phyloP scores from a whole-genome alignment of 2,888 invertebrate genomes.

The Melinopterus prodromus region DNA sequence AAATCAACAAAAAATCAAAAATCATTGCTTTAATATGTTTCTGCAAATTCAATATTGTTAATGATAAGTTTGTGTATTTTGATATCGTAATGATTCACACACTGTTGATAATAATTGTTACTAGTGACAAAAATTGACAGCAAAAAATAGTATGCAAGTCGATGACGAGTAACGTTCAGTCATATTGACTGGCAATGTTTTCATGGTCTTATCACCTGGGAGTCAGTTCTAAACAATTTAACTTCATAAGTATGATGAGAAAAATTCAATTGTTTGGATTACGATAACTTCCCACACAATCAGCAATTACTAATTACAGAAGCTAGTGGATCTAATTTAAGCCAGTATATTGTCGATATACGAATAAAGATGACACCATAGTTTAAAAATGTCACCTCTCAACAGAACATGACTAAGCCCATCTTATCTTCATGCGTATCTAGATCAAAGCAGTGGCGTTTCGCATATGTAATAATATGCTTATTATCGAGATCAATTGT shows the following conservation, averaged over 20 bases:
- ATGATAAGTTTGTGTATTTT: too few species aligned
- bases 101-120: background rate
- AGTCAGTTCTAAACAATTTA: background rate
- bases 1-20: background rate
- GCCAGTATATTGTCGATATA: background rate
- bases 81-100: background rate
- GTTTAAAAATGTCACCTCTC: background rate
- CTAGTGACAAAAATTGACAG: background rate
- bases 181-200: background rate
- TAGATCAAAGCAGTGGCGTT: background rate
- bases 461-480: background rate
- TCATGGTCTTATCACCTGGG: background rate
- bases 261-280: background rate
- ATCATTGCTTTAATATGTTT: background rate
- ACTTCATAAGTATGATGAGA: background rate
- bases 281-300: background rate
- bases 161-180: background rate
- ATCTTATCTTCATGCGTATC: background rate
- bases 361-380: conserved; percentile 4
- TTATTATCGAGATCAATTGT: background rate
- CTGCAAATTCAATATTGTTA: too few species aligned
- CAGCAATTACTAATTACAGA: background rate
- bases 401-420: background rate
- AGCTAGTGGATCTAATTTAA: background rate
- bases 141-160: background rate